Base-by-base conservation (phyloP, 2,888 invertebrate genomes). In the Anoncus sp. region DNA sequence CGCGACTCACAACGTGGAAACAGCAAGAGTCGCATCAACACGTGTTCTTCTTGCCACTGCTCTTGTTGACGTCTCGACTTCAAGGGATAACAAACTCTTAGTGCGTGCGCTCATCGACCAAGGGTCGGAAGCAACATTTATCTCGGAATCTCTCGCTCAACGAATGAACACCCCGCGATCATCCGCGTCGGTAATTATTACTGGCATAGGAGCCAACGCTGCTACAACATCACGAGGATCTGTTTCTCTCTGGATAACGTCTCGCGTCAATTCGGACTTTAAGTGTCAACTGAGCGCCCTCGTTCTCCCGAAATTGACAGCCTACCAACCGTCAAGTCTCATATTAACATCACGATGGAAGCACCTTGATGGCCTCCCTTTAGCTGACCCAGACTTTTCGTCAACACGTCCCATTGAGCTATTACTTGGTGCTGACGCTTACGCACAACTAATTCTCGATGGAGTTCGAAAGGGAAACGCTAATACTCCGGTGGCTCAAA, bases 381-480 rank as follows among this genome's bases (percentile, higher is more conserved):
- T 74, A 2, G 73, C 57, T 24, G 69, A 77, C 38, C 59, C 65
- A 5, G 63, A 73, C 16, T 45, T 69, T 18, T n/a, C 35, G 1
- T 45, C 47, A 14, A 18, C 57, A 2, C 60, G 31, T 3, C 62
- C 60, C 1, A 71, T 76, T 14, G 76, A 71, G 2, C 12, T 76
- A 2, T 12, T 76, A 12, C 24, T 76, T 3, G 71, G 63, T 12
- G 66, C 76, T 3, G 66, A 72, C 20, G 9, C 49, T 0, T 72
- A 60, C 35, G 27, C 65, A 0, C 47, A 35, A 10, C 22, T 66
- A 6, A 38, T 66, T 2, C 73, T 66, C 12, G 38, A 22, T 12
- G 66, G 66, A 14, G 18, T 66, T 1, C 59, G 59, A 3, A 59
- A 51, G 18, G 66, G 40, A n/a, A 10, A 9, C 7, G 4, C 40